Evolutionary conservation across 2,888 invertebrate species (phyloP), one percentile per base, ranked within the genome.

Genomic region (Podotricha telesiphe): DNA sequence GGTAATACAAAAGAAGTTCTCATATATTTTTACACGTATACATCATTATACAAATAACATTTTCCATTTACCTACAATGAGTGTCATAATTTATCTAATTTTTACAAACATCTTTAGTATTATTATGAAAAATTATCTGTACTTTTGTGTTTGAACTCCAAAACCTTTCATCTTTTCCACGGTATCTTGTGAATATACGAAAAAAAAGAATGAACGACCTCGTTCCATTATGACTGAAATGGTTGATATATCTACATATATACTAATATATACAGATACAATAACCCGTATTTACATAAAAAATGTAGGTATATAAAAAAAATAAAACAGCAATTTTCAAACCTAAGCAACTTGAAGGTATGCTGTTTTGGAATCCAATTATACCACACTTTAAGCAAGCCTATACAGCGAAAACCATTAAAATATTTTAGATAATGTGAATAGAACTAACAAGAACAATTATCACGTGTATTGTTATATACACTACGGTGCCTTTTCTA

Each of bases 161-260:
- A 28, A 48, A 62, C 61, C 61, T 47, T 62, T 61, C 34, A 62
- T 48, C 61, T 62, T 34, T 47, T 47, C 47, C 40, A 58, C 40
- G 42, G 58, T 15, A 40, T 22, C 58, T 58, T 58, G 42, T 58
- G 20, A 42, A 58, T 15, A 22, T 58, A 42, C 42, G 22, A 20
- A 40, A 40, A 19, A 42, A 34, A 62, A 62, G 45, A 62, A 61
- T 34, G 48, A 47, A 13, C 11, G 61, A 47, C 61, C 61, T 62
- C 48, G 19, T 47, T 48, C 28, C 19, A 34, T 62, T 47, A 48
- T 34, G 47, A 34, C 28, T 62, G 13, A 42, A 42, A 58, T 42
- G 42, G 19, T 42, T 22, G 8, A 40, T 22, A 20, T 19, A 56
- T 17, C 5, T 6, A 13, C 34, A 19, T 40, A 13, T 40, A 3